Conservation (phyloP, 2,888 invertebrate genomes). For the Lypha dubia region DNA sequence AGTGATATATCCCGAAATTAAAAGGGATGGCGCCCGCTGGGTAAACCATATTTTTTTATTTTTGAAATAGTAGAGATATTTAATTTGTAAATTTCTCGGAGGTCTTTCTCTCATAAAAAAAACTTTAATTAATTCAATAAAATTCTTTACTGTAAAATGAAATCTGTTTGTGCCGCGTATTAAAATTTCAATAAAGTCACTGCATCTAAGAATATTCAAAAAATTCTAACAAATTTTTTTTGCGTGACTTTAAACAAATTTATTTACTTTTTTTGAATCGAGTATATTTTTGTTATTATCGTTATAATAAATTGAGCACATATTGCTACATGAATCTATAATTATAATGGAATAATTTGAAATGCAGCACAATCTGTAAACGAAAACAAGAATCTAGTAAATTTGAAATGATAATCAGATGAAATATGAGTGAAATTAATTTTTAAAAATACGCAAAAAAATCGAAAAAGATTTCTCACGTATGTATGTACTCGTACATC, state of each 20-base stretch:
- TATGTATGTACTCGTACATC: too few relatives aligned
- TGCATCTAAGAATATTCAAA: too few relatives aligned
- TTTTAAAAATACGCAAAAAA: conserved; percentile 18
- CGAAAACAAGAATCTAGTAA: conserved; percentile 48
- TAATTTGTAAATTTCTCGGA: too few relatives aligned
- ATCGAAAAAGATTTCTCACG: conserved; percentile 25
- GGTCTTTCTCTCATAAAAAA: too few relatives aligned
- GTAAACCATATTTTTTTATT: too few relatives aligned
- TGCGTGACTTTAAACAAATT: not conserved
- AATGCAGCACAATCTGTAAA: conserved; percentile 38
- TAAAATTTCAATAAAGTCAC: too few relatives aligned
- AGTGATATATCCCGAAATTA: too few relatives aligned
- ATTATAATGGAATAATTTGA: conserved; percentile 27
- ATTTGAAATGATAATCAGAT: conserved; percentile 34
- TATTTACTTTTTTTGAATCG: not conserved
- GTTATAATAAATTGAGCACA: not conserved
- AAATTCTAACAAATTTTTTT: not conserved
- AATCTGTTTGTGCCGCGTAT: too few relatives aligned
- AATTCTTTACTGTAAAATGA: too few relatives aligned
- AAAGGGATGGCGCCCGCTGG: too few relatives aligned
- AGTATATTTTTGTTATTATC: not conserved
- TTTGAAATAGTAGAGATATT: too few relatives aligned
- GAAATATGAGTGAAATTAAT: conserved; percentile 32
- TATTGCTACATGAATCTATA: conserved; percentile 7
- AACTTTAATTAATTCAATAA: too few relatives aligned